Evolutionary conservation across 2,888 invertebrate species (phyloP), one percentile per base, ranked within the genome.

Genomic region (Tribolium freemani): DNA sequence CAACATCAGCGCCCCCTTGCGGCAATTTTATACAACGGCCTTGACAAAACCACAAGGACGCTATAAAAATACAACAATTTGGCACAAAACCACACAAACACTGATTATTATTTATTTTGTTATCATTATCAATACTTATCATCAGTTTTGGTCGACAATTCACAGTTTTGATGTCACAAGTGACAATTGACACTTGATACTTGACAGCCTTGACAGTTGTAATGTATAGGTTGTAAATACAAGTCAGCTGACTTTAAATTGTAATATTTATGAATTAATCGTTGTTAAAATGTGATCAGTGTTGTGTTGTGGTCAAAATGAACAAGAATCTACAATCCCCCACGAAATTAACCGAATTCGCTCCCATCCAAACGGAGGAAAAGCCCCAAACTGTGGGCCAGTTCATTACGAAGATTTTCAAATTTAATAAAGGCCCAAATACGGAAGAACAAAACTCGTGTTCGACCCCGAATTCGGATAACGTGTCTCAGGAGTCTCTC

Each of bases 281-380:
- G 3, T 13, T 45, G 26, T 64, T 21, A 53, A 13, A 20, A 38
- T 38, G 38, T 48, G 16, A 13, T 48, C 26, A 5, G 26, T 26
- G 26, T 26, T 16, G 26, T 5, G 26, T 26, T 31, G 38, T 10
- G 20, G 5, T 5, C 21, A 74, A 21, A 5, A 83, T 83, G 83
- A 82, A 76, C 69, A 82, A 81, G 75, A 82, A 83, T 71, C 68
- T 83, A 11, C 76, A 91, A 79, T 91, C 91, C 1, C 90, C 90
- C 54, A 90, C 90, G 9, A 91, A 92, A 83, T 86, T 94, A 73
- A 94, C 94, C 6, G 93, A 94, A 85, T 95, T 95, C 83, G 93
- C 93, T 61, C 93, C 94, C 20, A 89, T 94, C 72, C 93, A 93
- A 84, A 89, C 93, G 0, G 94, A 95, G 82, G 91, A 93, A 21